Base-by-base conservation (phyloP, 2,797 vertebrate species). In the Amniataba percoides region DNA sequence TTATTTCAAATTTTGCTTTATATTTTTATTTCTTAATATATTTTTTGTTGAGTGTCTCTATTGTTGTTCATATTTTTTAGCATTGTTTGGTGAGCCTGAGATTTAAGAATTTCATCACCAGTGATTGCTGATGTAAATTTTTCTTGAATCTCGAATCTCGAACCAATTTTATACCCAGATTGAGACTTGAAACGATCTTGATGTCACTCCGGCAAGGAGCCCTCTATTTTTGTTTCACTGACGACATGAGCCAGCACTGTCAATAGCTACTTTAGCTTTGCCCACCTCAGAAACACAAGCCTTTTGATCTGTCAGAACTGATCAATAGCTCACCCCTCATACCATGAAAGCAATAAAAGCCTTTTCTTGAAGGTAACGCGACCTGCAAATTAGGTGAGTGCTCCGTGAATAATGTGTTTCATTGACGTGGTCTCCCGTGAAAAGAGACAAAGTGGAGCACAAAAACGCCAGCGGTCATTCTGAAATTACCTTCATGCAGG, bases 351-450 rank as follows among this genome's bases (percentile, higher is more conserved):
- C 88, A 95, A 95, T 95, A 95, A 93, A 78, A 82, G 74, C 71
- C 81, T 58, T 88, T 89, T 86, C 91, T 91, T 83, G 82, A 75
- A 86, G 82, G 80, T 91, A 88, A 90, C 81, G 71, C 55, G 40
- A 68, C 74, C 55, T 62, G 62, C 49, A 86, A 80, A 86, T 80
- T 70, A 87, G 75, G 74, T 78, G 80, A 87, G 51, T 11, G 75
- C 60, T 31, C 83, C 77, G 85, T 94, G 90, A 95, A 94, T 92
- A 92, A 94, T 94, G 91, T 88, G 68, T 94, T 93, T 93, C 90
- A 94, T 93, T 87, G 91, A 80, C 88, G 83, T 82, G 73, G 84
- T 88, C 88, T 91, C 91, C 53, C 55, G 90, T 86, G 86, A 77
- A 88, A 87, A 75, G 79, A 87, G 64, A 83, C 80, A 85, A 78